Evolutionary conservation across 1,140 invertebrate genomes (phyloP).

Genomic region (Papilio glaucus): DNA sequence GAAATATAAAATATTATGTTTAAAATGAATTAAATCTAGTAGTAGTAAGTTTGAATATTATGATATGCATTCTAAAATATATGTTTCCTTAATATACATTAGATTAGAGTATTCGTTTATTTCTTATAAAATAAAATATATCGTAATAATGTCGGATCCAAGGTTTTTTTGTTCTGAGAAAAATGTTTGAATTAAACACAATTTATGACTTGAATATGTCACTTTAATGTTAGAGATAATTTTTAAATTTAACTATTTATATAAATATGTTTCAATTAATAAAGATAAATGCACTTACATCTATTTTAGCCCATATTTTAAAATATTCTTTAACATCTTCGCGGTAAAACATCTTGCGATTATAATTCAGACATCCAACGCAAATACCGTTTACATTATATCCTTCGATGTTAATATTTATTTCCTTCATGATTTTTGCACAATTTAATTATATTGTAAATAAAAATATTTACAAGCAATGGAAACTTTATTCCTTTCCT

Average conservation of each 20-base stretch:
- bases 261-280: background rate
- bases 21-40: too few species aligned
- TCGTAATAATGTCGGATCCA: conserved; percentile 58
- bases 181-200: conserved; percentile 38
- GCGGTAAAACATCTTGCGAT: conserved; percentile 68
- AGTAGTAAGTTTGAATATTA: too few species aligned
- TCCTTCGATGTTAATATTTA: conserved; percentile 78
- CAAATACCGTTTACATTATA: conserved; percentile 79
- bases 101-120: background rate
- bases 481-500: conserved; percentile 71
- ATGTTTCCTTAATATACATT: too few species aligned
- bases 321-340: conserved; percentile 63
- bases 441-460: conserved; percentile 37
- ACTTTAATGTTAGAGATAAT: background rate
- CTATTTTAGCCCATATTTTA: conserved; percentile 66
- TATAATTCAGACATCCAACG: conserved; percentile 72
- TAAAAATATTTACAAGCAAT: conserved; percentile 57
- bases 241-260: background rate
- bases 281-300: conserved; percentile 58
- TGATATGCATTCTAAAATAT: too few species aligned
- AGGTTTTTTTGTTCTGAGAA: conserved; percentile 64
- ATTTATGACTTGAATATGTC: conserved; percentile 40
- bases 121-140: conserved; percentile 16
- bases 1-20: too few species aligned
- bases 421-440: conserved; percentile 69